Evolutionary conservation across 2,888 invertebrate species (phyloP).

Genomic region (Drosophila birchii): DNA sequence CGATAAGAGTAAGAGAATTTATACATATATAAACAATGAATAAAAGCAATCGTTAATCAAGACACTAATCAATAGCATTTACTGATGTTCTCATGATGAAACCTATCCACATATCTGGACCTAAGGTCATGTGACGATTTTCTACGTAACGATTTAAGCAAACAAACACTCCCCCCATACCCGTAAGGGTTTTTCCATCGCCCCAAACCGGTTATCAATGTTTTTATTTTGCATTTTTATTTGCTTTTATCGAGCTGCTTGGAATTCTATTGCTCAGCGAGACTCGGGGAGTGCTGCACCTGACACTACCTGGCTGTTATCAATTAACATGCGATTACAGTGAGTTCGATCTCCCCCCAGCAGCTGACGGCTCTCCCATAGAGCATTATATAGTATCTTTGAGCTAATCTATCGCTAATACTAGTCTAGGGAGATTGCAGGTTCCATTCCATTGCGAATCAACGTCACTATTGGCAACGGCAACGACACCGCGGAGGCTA

Average conservation of each 20-base stretch:
- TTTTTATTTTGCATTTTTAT: constrained; percentile 41
- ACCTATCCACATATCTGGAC: constrained; percentile 9
- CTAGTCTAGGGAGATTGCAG: constrained; percentile 32
- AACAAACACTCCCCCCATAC: constrained; percentile 19
- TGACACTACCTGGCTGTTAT: constrained; percentile 37
- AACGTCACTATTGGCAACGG: constrained; percentile 66
- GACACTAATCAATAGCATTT: constrained; percentile 46
- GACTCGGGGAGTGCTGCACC: constrained; percentile 30
- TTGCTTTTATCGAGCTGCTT: constrained; percentile 16
- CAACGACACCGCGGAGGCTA: constrained; percentile 67
- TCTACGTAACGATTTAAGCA: constrained; percentile 3
- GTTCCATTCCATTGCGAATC: constrained; percentile 33
- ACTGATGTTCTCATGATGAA: constrained; percentile 1
- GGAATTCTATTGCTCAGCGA: constrained; percentile 29
- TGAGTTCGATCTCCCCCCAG: constrained; percentile 22
- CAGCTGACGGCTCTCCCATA: constrained; percentile 43
- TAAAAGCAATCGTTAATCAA: constrained; percentile 72
- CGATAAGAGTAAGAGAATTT: constrained; percentile 38
- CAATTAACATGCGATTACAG: constrained; percentile 47
- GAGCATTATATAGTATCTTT: constrained; percentile 4
- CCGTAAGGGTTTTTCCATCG: constrained; percentile 33
- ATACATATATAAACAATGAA: constrained; percentile 42
- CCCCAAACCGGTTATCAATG: constrained; percentile 47
- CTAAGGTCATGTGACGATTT: constrained; percentile 29
- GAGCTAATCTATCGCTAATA: constrained; percentile 27